A percentile compares a stretch with the other conserved stretches of the same genome.
Evolutionary conservation across 92 coral and sea anemone species (phyloP).

Genomic region (Montipora capitata): DNA sequence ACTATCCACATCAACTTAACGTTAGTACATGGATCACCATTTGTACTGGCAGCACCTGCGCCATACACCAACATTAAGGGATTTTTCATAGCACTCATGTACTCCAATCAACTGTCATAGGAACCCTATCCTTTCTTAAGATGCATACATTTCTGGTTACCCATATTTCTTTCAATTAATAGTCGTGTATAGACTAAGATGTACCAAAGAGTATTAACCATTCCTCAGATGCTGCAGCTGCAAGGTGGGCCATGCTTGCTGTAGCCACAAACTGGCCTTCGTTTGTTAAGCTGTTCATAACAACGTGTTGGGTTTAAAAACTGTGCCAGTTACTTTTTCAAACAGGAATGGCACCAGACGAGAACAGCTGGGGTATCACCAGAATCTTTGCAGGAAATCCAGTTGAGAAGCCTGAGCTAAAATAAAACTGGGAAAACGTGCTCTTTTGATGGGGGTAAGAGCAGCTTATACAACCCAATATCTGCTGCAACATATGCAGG

Average conservation of each 20-base stretch:
- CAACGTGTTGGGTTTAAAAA: constrained; percentile 45
- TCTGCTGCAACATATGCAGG: constrained; percentile 50
- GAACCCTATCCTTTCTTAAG: neutral
- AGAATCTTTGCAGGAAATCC: constrained; percentile 32
- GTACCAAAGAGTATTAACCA: constrained; percentile 11
- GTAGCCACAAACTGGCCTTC: constrained; percentile 37
- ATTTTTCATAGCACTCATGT: too few relatives aligned
- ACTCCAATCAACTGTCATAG: constrained; percentile 17
- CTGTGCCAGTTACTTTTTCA: constrained; percentile 60
- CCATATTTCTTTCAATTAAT: neutral
- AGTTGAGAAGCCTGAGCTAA: constrained; percentile 44
- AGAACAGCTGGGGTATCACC: constrained; percentile 62
- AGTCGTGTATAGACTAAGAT: constrained; percentile 22
- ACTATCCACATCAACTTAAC: constrained; percentile 16
- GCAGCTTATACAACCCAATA: constrained; percentile 59
- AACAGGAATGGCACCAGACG: constrained; percentile 73
- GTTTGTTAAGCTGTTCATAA: constrained; percentile 38
- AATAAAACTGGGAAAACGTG: constrained; percentile 30
- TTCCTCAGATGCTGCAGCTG: constrained; percentile 7
- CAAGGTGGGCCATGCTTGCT: constrained; percentile 43
- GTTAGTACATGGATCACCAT: constrained; percentile 13
- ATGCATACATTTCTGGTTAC: neutral
- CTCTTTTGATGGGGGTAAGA: constrained; percentile 56
- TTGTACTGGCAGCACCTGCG: too few relatives aligned
- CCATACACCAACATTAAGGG: too few relatives aligned